A percentile compares a stretch with the other conserved stretches of the same genome.
Conservation (phyloP, 2,797 vertebrate species). For the Characodon lateralis region DNA sequence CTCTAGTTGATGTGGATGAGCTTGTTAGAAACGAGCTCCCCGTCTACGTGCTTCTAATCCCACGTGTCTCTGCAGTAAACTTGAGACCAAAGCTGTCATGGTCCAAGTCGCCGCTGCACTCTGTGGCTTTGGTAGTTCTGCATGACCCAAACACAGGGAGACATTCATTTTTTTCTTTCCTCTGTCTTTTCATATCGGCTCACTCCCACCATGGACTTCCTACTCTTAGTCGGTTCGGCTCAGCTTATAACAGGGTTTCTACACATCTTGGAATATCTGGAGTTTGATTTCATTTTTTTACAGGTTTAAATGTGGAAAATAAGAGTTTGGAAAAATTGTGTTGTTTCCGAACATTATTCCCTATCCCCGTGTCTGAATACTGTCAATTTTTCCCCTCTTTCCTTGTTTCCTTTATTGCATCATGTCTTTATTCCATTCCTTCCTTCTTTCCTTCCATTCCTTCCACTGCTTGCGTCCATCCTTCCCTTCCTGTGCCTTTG, state of each 20-base stretch:
- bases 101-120: conserved; percentile 19
- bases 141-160: conserved; percentile 6
- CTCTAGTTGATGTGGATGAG: conserved; percentile 44
- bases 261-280: too few species aligned
- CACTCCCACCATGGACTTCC: background rate
- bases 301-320: background rate
- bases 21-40: conserved; percentile 41
- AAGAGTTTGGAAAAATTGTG: too few species aligned
- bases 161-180: conserved; percentile 11
- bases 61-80: conserved; percentile 28
- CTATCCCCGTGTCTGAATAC: too few species aligned
- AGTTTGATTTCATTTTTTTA: background rate
- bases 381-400: background rate
- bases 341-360: background rate
- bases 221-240: background rate
- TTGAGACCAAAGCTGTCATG: conserved; percentile 4
- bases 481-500: background rate
- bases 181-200: background rate
- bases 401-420: background rate
- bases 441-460: background rate
- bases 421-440: background rate
- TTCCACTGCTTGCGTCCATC: too few species aligned
- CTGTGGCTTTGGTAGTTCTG: conserved; percentile 12
- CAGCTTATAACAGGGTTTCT: too few species aligned
- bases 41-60: conserved; percentile 15